A percentile compares a stretch with the other conserved stretches of the same genome.
phyloP scores from a whole-genome alignment of 2,113 vertebrate genomes.

The Tylochromis polylepis region DNA sequence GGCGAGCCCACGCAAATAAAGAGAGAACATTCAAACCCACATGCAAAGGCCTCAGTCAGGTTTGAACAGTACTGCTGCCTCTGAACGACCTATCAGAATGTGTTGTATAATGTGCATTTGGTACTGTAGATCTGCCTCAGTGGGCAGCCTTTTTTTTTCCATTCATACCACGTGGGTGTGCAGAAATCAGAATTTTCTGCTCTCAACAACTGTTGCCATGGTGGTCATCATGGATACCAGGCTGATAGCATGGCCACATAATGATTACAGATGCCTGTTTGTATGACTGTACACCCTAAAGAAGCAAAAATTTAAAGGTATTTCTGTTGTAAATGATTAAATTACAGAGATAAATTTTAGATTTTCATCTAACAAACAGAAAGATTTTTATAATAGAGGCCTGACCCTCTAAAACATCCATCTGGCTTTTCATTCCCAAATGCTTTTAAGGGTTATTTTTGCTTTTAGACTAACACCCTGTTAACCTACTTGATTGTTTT shows the following conservation, averaged over 20 bases:
- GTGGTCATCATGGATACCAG: constrained; percentile 29
- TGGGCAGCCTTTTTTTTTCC: constrained; percentile 21
- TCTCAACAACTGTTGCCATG: constrained; percentile 48
- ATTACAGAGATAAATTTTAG: not conserved
- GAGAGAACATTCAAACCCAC: not conserved
- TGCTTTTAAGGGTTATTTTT: not conserved
- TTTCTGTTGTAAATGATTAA: not conserved
- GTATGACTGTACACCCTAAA: not conserved
- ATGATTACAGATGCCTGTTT: constrained; percentile 21
- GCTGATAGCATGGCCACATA: constrained; percentile 29
- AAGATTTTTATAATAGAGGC: not conserved
- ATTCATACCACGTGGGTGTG: constrained; percentile 41
- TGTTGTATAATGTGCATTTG: constrained; percentile 10
- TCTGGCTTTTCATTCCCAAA: not conserved
- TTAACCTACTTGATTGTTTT: constrained; percentile 36
- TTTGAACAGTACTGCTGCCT: not conserved
- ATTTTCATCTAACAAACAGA: not conserved
- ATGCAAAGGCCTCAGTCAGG: not conserved
- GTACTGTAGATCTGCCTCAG: not conserved
- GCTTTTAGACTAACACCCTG: constrained; percentile 31
- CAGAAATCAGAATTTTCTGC: constrained; percentile 30
- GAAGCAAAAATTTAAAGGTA: not conserved
- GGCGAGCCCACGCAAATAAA: not conserved
- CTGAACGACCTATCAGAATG: not conserved
- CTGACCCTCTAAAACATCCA: constrained; percentile 16